phyloP scores from a whole-genome alignment of 2,888 invertebrate genomes.

The Tanypteryx hageni region DNA sequence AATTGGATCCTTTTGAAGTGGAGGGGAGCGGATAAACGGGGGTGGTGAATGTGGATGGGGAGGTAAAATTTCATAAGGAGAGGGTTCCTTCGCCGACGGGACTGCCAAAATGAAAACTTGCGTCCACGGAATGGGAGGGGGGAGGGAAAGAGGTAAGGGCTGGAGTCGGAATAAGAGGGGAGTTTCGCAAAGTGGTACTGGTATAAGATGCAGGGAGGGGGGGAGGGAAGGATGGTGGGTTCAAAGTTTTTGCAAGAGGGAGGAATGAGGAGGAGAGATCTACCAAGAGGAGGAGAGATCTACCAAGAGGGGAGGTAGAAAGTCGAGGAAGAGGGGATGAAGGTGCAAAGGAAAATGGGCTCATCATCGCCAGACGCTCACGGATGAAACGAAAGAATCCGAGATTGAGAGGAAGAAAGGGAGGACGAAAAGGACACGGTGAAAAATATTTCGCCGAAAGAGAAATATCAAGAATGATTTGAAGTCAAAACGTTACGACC shows the following conservation, averaged over 20 bases:
- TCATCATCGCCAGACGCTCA: slow-evolving; percentile 48
- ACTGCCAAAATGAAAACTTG: slow-evolving; percentile 54
- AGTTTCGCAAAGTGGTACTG: background rate
- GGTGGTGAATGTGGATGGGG: background rate
- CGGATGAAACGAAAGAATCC: slow-evolving; percentile 35
- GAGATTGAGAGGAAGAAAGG: background rate
- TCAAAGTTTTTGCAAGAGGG: background rate
- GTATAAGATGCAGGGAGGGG: background rate
- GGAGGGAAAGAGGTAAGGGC: background rate
- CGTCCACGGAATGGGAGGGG: slow-evolving; percentile 9
- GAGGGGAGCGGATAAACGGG: background rate
- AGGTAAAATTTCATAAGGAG: slow-evolving; percentile 58
- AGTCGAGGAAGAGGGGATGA: background rate
- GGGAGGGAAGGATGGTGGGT: background rate
- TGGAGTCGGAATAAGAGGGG: slow-evolving; percentile 15
- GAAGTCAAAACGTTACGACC: too few relatives aligned
- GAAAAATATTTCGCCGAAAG: background rate
- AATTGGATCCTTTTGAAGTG: background rate
- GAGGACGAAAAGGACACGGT: background rate
- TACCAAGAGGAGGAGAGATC: too few relatives aligned
- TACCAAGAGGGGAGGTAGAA: too few relatives aligned
- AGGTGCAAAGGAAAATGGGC: background rate
- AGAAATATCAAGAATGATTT: background rate
- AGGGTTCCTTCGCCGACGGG: background rate
- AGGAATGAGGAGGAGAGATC: too few relatives aligned